These are phyloP conservation scores for Phainopepla nitens DNA, from an alignment of 2,113 vertebrate species.

Conservation along the genomic window DNA sequence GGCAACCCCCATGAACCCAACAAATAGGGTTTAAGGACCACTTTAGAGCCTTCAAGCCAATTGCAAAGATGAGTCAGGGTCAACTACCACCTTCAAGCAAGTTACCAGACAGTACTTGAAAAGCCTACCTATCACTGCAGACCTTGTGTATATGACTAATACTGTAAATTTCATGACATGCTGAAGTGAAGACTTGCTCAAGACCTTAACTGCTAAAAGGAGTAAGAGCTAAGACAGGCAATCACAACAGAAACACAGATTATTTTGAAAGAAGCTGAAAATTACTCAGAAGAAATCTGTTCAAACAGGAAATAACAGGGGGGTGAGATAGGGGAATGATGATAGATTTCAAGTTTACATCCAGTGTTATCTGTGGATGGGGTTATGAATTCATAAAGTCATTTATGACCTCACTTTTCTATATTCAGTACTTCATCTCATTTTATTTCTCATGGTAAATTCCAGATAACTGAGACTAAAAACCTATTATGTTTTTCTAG, in stretches of 20 bases:
- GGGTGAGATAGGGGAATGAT: fast-evolving
- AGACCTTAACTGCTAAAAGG: background rate
- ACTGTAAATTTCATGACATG: background rate
- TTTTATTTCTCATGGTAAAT: background rate
- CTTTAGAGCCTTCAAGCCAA: background rate
- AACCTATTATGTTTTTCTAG: background rate
- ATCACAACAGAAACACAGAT: background rate
- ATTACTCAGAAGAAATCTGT: background rate
- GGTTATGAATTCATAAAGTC: background rate
- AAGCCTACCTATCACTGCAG: background rate
- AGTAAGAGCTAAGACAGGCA: background rate
- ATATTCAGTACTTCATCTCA: background rate
- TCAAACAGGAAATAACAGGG: background rate
- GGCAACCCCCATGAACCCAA: background rate
- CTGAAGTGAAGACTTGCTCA: background rate
- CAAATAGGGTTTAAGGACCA: background rate
- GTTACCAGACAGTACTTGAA: background rate
- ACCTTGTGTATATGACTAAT: background rate
- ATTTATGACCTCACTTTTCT: background rate
- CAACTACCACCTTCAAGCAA: background rate
- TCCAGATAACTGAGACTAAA: background rate
- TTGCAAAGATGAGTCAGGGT: background rate
- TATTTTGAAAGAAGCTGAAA: background rate
- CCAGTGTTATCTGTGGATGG: background rate
- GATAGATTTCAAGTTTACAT: background rate